Conservation (phyloP, 2,113 vertebrate genomes). For the Falco punctatus region DNA sequence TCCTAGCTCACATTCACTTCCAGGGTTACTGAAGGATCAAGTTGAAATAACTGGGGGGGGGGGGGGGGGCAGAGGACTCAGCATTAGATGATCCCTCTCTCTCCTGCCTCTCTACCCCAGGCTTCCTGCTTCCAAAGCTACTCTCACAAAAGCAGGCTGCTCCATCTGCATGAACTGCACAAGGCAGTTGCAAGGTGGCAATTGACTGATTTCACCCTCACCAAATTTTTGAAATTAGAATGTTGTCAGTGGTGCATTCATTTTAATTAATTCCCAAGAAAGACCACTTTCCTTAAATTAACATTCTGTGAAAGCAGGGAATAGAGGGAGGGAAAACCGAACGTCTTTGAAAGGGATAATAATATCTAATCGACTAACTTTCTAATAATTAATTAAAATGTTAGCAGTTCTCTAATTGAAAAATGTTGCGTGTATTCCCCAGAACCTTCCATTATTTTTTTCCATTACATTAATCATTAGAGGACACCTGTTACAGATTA, state of each 20-base stretch:
- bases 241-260: background rate
- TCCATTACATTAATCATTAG: conserved; percentile 41
- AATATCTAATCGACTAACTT: background rate
- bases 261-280: background rate
- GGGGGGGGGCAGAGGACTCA: background rate
- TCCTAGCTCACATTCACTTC: background rate
- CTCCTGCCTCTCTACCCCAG: background rate
- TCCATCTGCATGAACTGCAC: background rate
- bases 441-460: conserved; percentile 26
- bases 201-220: background rate
- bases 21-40: background rate
- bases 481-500: conserved; percentile 10
- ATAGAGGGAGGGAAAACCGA: background rate
- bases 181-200: background rate
- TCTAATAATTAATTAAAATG: conserved; percentile 43
- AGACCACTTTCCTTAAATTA: background rate
- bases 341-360: background rate
- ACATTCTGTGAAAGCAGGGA: background rate
- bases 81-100: too few species aligned
- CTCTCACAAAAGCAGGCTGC: background rate
- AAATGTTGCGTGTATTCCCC: background rate
- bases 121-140: background rate
- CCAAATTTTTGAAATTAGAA: background rate
- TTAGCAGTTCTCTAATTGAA: conserved; percentile 36
- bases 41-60: background rate